Evolutionary conservation across 2,797 vertebrate species (phyloP), one percentile per base, ranked within the genome.

Genomic region (Characodon lateralis): DNA sequence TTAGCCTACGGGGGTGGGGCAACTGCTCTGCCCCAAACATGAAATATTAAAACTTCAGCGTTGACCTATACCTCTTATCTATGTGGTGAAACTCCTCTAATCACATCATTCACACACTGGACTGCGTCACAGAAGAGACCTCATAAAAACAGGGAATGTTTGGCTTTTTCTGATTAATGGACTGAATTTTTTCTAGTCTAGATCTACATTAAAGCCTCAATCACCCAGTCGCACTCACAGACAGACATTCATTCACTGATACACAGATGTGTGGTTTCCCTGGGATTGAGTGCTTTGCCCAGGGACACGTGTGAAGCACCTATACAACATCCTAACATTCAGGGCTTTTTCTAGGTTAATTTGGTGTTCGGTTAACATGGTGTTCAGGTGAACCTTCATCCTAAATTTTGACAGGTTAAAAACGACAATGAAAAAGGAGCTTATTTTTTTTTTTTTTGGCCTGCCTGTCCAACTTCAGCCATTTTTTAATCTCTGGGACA

Each of bases 41-140:
- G 39, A 68, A 68, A 68, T 68, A 68, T 68, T 68, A 22, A 68
- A 43, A 53, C 51, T 20, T 53, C 51, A 53, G 18, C 51, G 20
- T 53, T 53, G 53, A 66, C 53, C 43, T 41, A 58, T 24, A 7
- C 14, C 43, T 74, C 22, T 43, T 76, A 10, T 20, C 46, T 5
- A 28, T 13, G 3, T 6, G 35, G 10, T 55, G 39, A 13, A 26
- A 68, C 39, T 63, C 73, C 39, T 8, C 56, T 28, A 50, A 75
- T 81, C 9, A 77, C 31, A 43, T 35, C 41, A 55, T 13, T 31
- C 41, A 71, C 78, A 85, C 24, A 28, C 5, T 77, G 35, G 35
- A 39, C 31, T 10, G 9, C 31, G 2, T 66, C 18, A 39, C 9
- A 39, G 18, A 66, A 66, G 8, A 66, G 63, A 41, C 31, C 10